Conservation (phyloP, 2,888 invertebrate genomes). For the Ectobius pallidus region DNA sequence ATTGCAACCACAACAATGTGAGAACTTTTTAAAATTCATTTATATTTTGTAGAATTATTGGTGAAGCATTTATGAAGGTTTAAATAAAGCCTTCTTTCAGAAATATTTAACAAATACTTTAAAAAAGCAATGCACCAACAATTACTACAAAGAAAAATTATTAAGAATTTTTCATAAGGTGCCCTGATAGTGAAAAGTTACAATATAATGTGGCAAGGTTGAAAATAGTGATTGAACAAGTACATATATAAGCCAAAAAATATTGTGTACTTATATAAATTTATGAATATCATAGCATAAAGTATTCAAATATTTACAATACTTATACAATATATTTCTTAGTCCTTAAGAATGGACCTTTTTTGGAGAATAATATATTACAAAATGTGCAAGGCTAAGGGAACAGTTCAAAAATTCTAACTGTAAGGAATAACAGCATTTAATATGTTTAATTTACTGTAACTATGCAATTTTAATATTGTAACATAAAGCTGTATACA, state of each 20-base stretch:
- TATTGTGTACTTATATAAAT: neutral
- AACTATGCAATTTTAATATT: neutral
- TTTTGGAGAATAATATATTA: neutral
- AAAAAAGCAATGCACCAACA: neutral
- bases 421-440: too few species aligned
- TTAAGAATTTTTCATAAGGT: neutral
- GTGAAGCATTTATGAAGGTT: neutral
- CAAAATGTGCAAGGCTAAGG: slow-evolving; percentile 1
- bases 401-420: neutral
- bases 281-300: neutral
- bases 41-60: neutral
- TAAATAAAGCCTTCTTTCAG: neutral
- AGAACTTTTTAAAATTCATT: too few species aligned
- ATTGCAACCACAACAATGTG: too few species aligned
- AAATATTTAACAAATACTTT: neutral
- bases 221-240: neutral
- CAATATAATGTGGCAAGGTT: neutral
- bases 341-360: neutral
- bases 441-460: too few species aligned
- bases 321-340: neutral
- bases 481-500: too few species aligned
- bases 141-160: neutral
- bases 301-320: neutral
- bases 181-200: neutral
- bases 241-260: neutral